Conservation (phyloP, 92 coral and sea anemone species). For the Porites cylindrica region DNA sequence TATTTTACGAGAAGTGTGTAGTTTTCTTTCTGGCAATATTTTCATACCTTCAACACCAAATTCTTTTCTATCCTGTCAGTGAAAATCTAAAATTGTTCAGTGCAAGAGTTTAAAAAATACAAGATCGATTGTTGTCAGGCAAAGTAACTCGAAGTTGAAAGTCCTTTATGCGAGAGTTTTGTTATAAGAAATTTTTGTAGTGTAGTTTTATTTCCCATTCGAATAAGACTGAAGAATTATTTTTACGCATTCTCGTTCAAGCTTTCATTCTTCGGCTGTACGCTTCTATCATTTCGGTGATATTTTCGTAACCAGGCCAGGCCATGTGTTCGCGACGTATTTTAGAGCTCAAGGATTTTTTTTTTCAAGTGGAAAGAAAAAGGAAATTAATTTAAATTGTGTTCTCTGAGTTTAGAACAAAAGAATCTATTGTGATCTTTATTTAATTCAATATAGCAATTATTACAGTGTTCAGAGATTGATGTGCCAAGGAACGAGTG, state of each 20-base stretch:
- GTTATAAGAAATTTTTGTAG: background rate
- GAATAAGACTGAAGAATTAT: background rate
- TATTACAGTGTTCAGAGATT: background rate
- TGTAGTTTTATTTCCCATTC: background rate
- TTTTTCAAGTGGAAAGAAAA: background rate
- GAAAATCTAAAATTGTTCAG: too few species aligned
- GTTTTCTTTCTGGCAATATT: too few species aligned
- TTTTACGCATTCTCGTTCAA: background rate
- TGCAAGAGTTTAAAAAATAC: background rate
- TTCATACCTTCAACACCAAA: too few species aligned
- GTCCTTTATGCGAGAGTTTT: background rate
- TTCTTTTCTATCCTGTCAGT: too few species aligned
- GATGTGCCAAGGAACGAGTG: background rate
- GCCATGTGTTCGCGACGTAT: background rate
- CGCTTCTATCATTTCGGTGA: background rate
- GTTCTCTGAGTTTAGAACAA: slow-evolving; percentile 9
- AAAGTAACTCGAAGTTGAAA: background rate
- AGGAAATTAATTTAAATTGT: slow-evolving; percentile 29
- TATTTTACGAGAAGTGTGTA: too few species aligned
- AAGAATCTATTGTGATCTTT: slow-evolving; percentile 45
- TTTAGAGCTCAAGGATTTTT: too few species aligned
- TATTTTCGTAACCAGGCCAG: slow-evolving; percentile 12
- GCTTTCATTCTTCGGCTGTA: background rate
- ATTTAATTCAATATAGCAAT: slow-evolving; percentile 23
- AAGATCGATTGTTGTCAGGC: background rate